Conservation (phyloP, 2,888 invertebrate genomes). For the Beris chalybata region DNA sequence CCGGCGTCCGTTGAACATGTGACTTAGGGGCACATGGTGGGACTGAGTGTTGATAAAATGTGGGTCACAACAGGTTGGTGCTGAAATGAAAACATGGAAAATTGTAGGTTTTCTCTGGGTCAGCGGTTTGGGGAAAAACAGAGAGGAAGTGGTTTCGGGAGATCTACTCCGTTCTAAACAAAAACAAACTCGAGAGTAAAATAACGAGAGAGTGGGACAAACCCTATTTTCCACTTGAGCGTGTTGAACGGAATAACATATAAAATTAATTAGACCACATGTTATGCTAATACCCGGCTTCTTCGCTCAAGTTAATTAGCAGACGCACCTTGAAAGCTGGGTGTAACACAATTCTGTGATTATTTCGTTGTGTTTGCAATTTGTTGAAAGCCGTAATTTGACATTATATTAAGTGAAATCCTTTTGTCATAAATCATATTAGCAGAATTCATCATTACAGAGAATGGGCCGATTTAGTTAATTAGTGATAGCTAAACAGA, state of each 20-base stretch:
- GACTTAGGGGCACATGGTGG: slow-evolving; percentile 5
- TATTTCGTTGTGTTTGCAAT: background rate
- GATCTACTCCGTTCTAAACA: background rate
- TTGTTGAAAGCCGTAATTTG: background rate
- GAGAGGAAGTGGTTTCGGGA: background rate
- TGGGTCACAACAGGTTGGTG: slow-evolving; percentile 16
- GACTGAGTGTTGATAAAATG: background rate
- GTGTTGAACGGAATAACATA: background rate
- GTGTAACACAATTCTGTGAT: background rate
- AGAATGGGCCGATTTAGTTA: too few species aligned
- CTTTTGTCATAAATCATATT: too few species aligned
- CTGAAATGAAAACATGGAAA: slow-evolving; percentile 3
- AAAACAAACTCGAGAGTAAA: background rate
- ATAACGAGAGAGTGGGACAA: background rate
- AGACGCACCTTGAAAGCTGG: background rate
- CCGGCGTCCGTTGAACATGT: background rate
- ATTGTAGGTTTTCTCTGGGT: background rate
- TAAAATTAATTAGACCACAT: background rate
- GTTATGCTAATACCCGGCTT: background rate
- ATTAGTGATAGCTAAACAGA: too few species aligned
- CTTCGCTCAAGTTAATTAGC: background rate
- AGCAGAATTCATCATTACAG: too few species aligned
- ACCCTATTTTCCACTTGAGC: background rate
- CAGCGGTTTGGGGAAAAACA: background rate
- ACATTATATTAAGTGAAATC: too few species aligned